Conservation (phyloP, 2,113 vertebrate genomes). For the Hirundichthys speculiger region DNA sequence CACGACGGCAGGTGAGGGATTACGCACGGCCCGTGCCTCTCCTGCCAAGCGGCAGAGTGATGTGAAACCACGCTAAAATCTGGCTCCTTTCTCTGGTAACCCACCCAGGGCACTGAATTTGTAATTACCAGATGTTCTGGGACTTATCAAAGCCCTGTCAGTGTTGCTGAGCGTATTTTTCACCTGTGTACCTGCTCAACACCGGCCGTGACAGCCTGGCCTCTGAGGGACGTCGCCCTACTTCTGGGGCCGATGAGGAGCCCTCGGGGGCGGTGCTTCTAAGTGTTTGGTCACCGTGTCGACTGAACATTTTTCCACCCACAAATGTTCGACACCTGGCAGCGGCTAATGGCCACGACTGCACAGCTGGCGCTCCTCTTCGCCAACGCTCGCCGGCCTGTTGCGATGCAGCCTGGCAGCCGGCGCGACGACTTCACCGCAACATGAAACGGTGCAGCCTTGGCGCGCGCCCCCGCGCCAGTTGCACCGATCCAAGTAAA, state of each 20-base stretch:
- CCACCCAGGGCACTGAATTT: conserved; percentile 63
- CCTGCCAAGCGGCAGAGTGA: conserved; percentile 70
- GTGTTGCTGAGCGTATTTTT: conserved; percentile 44
- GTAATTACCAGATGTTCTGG: conserved; percentile 74
- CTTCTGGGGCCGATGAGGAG: conserved; percentile 27
- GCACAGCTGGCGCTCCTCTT: conserved; percentile 64
- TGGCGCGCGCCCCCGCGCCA: conserved; percentile 56
- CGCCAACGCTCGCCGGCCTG: conserved; percentile 45
- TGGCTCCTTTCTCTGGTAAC: conserved; percentile 57
- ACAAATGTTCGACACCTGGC: conserved; percentile 60
- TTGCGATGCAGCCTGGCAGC: conserved; percentile 66
- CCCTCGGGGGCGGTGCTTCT: conserved; percentile 7
- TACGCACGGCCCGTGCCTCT: conserved; percentile 62
- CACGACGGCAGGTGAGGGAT: conserved; percentile 63
- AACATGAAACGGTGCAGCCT: conserved; percentile 70
- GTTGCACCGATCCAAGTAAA: conserved; percentile 48
- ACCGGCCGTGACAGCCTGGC: conserved; percentile 2
- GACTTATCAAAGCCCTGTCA: conserved; percentile 64
- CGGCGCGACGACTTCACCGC: conserved; percentile 52
- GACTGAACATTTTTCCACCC: conserved; percentile 46
- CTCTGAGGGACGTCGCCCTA: conserved; percentile 19
- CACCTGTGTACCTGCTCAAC: conserved; percentile 23
- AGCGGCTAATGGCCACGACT: conserved; percentile 54
- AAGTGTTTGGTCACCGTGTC: conserved; percentile 42
- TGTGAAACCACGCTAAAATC: too few species aligned